Conservation (phyloP, 2,113 vertebrate genomes). For the Trogon melanurus region DNA sequence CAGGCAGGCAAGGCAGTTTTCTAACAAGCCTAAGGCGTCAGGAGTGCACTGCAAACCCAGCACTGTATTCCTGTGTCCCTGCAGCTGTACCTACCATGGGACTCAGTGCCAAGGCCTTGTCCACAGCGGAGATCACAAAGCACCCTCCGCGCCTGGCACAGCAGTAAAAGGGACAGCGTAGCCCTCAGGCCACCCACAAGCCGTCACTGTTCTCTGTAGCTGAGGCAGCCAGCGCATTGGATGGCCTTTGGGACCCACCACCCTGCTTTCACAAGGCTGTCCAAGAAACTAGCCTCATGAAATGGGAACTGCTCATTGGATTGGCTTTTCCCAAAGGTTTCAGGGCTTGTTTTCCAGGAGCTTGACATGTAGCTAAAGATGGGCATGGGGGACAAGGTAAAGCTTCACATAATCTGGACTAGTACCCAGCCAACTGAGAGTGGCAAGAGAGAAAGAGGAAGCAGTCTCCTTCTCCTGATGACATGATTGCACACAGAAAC, state of each 20-base stretch:
- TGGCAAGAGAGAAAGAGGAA: not conserved
- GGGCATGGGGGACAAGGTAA: not conserved
- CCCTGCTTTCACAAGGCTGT: not conserved
- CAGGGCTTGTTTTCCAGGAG: not conserved
- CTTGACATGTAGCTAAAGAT: not conserved
- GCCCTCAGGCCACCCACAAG: not conserved
- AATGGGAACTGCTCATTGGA: not conserved
- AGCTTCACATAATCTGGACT: not conserved
- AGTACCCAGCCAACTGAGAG: not conserved
- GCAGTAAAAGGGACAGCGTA: rapidly evolving
- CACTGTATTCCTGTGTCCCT: not conserved
- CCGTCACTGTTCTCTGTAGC: not conserved
- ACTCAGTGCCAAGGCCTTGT: not conserved
- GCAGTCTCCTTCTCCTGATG: not conserved
- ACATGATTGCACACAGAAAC: not conserved
- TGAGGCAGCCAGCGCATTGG: rapidly evolving
- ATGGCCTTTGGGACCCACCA: not conserved
- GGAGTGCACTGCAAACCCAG: not conserved
- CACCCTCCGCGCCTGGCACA: not conserved
- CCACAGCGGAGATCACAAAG: not conserved
- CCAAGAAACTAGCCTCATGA: not conserved
- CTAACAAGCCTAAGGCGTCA: not conserved
- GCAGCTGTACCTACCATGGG: rapidly evolving
- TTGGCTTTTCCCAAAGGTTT: not conserved
- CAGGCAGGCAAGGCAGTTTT: not conserved